A percentile compares a stretch with the other conserved stretches of the same genome.
Conservation (phyloP, 2,797 vertebrate species). For the Molossus molossus region DNA sequence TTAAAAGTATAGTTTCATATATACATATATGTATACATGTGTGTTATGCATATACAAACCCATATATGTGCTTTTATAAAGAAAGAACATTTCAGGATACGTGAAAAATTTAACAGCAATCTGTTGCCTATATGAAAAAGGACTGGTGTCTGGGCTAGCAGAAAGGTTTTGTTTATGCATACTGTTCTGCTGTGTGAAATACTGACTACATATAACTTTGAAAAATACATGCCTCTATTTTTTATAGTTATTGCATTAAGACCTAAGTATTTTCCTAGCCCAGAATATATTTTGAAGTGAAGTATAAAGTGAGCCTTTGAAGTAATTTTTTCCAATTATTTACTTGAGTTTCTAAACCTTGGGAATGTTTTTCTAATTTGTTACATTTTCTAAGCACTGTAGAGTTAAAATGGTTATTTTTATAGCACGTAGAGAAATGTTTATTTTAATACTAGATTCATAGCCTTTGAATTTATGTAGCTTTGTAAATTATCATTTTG, state of each 20-base stretch:
- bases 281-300: background rate
- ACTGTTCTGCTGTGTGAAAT: background rate
- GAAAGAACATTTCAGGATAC: conserved; percentile 31
- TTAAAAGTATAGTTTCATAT: background rate
- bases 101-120: conserved; percentile 14
- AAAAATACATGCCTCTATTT: background rate
- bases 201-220: background rate
- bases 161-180: conserved; percentile 6
- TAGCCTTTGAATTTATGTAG: background rate
- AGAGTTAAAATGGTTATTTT: conserved; percentile 29
- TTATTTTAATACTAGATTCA: background rate
- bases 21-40: background rate
- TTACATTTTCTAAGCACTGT: background rate
- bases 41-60: background rate
- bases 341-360: conserved; percentile 4
- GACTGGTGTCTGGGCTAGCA: background rate
- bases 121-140: background rate
- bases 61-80: background rate
- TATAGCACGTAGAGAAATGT: background rate
- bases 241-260: conserved; percentile 5
- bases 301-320: background rate
- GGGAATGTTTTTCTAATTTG: background rate
- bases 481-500: background rate
- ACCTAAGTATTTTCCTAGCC: conserved; percentile 38
- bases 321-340: conserved; percentile 13